These are phyloP conservation scores for Morpho deidamia DNA, from an alignment of 2,888 invertebrate species.

Conservation along the genomic window DNA sequence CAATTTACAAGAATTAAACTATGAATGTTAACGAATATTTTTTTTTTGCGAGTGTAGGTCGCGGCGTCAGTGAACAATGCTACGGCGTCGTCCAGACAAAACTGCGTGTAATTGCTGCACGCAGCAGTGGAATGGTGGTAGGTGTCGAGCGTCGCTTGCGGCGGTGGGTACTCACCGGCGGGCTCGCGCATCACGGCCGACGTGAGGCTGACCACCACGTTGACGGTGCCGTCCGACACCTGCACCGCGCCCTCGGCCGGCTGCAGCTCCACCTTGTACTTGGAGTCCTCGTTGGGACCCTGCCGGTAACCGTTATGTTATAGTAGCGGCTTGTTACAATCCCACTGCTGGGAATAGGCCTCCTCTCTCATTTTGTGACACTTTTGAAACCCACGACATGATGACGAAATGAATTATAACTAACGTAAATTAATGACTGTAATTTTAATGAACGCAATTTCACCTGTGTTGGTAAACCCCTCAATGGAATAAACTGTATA, in stretches of 20 bases:
- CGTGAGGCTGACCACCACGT: slow-evolving; percentile 93
- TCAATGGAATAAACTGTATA: no score
- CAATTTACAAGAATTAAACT: no score
- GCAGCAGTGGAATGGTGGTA: neutral
- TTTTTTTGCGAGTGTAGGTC: neutral
- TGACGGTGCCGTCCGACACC: slow-evolving; percentile 87
- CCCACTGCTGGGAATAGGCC: no score
- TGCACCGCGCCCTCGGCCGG: slow-evolving; percentile 91
- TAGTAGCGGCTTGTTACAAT: no score
- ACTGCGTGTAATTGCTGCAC: neutral
- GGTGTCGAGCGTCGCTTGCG: slow-evolving; percentile 13
- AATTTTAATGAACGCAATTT: no score
- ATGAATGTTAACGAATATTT: no score
- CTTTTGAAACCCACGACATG: no score
- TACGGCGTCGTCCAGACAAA: slow-evolving; percentile 3
- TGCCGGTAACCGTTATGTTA: slow-evolving; percentile 25
- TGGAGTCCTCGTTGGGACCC: slow-evolving; percentile 59
- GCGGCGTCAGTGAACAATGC: neutral
- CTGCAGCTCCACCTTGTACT: slow-evolving; percentile 90
- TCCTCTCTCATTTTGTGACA: no score
- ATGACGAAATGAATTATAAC: no score
- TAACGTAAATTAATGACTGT: no score
- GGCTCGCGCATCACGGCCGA: slow-evolving; percentile 95
- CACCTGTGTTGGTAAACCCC: no score
- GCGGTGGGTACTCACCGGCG: slow-evolving; percentile 59